Percentiles rank a stretch among this genome's conserved stretches.
Conservation (phyloP, 2,888 invertebrate species). For the Operophtera brumata region DNA sequence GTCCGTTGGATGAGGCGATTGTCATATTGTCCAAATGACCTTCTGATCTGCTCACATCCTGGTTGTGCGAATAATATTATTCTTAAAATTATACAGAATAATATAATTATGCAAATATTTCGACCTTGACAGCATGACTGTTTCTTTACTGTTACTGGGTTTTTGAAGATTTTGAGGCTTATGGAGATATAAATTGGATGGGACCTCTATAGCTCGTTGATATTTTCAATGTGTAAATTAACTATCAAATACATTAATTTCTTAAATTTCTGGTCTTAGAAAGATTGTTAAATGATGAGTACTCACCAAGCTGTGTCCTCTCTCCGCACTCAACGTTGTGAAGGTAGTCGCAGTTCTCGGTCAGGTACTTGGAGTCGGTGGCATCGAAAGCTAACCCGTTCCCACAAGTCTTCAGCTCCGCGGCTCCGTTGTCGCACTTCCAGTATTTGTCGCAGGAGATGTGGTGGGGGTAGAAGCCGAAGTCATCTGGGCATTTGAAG, state of each 20-base stretch:
- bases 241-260: too few species aligned
- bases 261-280: too few species aligned
- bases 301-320: constrained; percentile 90
- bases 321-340: constrained; percentile 97
- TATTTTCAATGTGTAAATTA: too few species aligned
- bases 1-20: constrained; percentile 14
- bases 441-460: constrained; percentile 96
- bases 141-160: constrained; percentile 40
- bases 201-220: too few species aligned
- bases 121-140: constrained; percentile 67
- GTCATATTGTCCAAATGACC: constrained; percentile 47
- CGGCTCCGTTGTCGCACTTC: constrained; percentile 94
- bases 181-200: too few species aligned
- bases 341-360: constrained; percentile 97
- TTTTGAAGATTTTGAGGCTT: background rate
- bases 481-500: constrained; percentile 97
- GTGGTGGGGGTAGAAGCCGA: constrained; percentile 96
- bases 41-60: constrained; percentile 59
- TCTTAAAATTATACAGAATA: constrained; percentile 43
- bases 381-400: constrained; percentile 96
- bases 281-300: background rate
- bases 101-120: constrained; percentile 48
- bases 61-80: constrained; percentile 53
- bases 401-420: constrained; percentile 95
- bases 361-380: constrained; percentile 92